Evolutionary conservation across 2,797 vertebrate species (phyloP).

Genomic region (Alauda arvensis): DNA sequence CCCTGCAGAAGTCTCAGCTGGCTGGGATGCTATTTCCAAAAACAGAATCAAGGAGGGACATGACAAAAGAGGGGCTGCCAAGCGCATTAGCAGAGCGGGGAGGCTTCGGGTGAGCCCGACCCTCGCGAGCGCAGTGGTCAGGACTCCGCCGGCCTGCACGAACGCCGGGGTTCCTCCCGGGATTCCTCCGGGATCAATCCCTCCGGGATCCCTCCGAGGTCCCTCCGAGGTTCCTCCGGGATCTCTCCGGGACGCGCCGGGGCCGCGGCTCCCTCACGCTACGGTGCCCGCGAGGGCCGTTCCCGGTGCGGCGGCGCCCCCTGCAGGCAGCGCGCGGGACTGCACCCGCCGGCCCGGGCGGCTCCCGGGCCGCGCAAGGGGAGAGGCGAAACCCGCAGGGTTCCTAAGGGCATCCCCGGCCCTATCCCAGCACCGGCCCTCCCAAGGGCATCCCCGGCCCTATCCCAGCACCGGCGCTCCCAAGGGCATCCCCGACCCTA

Average conservation of each 20-base stretch:
- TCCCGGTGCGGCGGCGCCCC: background rate
- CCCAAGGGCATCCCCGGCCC: too few species aligned
- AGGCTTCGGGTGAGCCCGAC: background rate
- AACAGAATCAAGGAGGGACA: background rate
- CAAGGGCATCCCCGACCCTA: too few species aligned
- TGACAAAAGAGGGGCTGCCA: background rate
- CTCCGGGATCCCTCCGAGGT: too few species aligned
- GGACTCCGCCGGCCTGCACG: background rate
- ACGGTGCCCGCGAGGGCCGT: background rate
- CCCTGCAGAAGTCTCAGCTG: background rate
- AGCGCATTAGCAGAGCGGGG: background rate
- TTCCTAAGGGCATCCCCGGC: rapidly evolving
- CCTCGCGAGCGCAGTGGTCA: background rate
- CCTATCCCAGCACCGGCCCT: rapidly evolving
- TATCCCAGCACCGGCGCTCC: too few species aligned
- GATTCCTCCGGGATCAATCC: background rate
- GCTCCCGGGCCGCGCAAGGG: rapidly evolving
- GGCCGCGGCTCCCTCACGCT: background rate
- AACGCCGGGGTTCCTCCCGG: rapidly evolving
- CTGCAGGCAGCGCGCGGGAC: background rate
- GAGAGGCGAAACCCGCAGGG: rapidly evolving
- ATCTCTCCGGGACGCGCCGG: background rate
- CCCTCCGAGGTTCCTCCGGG: background rate
- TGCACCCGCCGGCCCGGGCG: background rate
- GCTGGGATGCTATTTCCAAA: background rate